Conservation (phyloP, 1,140 invertebrate species). For the Drosophila teissieri region DNA sequence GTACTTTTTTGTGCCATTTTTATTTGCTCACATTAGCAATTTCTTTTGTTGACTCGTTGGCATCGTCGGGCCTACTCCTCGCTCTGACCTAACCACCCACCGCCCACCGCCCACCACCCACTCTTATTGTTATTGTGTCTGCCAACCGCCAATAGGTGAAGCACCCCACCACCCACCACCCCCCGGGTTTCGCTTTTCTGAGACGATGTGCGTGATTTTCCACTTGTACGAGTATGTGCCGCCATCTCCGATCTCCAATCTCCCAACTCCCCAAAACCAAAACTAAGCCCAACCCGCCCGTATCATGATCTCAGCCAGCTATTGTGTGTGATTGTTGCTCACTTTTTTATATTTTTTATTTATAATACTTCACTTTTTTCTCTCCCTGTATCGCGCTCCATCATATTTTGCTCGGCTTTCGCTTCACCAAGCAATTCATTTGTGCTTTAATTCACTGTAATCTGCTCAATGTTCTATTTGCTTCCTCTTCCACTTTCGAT, state of each 20-base stretch:
- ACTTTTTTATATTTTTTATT: slow-evolving; percentile 18
- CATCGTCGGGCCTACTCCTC: slow-evolving; percentile 31
- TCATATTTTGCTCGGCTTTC: slow-evolving; percentile 18
- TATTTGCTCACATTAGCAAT: slow-evolving; percentile 78
- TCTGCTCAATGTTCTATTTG: slow-evolving; percentile 56
- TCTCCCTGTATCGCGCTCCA: too few species aligned
- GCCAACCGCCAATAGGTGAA: background rate
- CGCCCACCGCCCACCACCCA: background rate
- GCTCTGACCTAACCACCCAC: slow-evolving; percentile 33
- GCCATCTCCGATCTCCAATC: background rate
- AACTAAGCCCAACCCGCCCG: background rate
- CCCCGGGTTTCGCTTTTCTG: slow-evolving; percentile 19
- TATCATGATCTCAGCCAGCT: slow-evolving; percentile 58
- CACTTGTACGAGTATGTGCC: slow-evolving; percentile 27
- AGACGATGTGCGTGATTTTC: slow-evolving; percentile 62
- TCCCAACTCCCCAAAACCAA: background rate
- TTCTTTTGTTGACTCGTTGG: slow-evolving; percentile 69
- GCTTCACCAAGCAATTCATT: slow-evolving; percentile 47
- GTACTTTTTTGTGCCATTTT: slow-evolving; percentile 70
- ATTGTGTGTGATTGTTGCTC: slow-evolving; percentile 65
- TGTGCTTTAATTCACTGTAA: slow-evolving; percentile 67
- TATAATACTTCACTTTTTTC: slow-evolving; percentile 17
- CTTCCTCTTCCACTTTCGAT: background rate
- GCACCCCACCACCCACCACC: slow-evolving; percentile 9
- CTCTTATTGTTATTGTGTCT: too few species aligned